Evolutionary conservation across 1,140 invertebrate species (phyloP), one percentile per base, ranked within the genome.

Genomic region (Gryon sp.): DNA sequence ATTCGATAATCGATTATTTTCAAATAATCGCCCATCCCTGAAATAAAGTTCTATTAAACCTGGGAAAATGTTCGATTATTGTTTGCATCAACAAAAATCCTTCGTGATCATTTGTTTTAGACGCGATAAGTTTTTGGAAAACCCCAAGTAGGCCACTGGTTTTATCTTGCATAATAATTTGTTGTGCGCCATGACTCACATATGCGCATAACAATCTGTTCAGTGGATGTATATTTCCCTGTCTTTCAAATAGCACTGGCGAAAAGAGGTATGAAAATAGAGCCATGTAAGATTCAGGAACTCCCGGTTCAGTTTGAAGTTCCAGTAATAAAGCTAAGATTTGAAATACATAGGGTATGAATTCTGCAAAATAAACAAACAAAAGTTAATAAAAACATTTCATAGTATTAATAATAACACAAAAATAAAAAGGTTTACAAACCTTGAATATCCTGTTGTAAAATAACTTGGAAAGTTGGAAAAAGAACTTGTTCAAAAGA

Each of bases 331-430:
- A 89, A 0, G 97, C 97, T 22, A 99, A 89, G 83, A 99, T 93
- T 95, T 99, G 98, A 86, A 99, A 98, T 24, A 98, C 95, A 87
- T 99, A 99, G 0, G 98, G 98, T 86, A 98, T 94, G 90, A 99
- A 99, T 89, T 99, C 98, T 95, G 84, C 1, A 90, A 90, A 77
- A 55, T n/a, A n/a, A n/a, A n/a, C n/a, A n/a, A n/a, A n/a, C n/a
- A n/a, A n/a, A 79, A 50, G 22, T 14, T 8, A 7, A 24, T 7
- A 24, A n/a, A 15, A 4, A 4, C 8, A 26, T 8, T n/a, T 1
- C 11, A 4, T 15, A 32, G 2, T 32, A 30, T 22, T 34, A 50
- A 30, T 32, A 45, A 63, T 15, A 18, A 60, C 18, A 38, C 3
- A 4, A 7, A 3, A 3, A 24, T 24, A 24, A 24, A 24, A 24